These are phyloP conservation scores for Bambusicola thoracicus DNA, from an alignment of 2,113 vertebrate species.

Conservation along the genomic window DNA sequence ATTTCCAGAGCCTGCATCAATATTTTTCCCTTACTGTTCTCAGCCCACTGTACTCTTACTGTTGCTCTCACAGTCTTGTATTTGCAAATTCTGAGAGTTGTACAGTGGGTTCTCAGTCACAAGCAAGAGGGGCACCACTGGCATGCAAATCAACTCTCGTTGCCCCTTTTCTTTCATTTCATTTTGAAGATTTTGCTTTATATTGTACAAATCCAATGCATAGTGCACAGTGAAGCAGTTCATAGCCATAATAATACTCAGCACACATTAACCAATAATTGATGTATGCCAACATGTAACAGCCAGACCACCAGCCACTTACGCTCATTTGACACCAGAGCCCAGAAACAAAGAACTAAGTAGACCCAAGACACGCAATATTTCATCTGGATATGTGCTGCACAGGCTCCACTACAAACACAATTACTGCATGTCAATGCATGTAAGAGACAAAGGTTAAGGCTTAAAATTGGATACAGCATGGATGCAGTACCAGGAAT, in stretches of 20 bases:
- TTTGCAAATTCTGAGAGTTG: background rate
- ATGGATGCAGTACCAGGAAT: background rate
- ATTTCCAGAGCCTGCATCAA: background rate
- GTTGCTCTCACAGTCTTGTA: background rate
- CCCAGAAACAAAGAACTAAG: background rate
- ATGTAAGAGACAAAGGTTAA: background rate
- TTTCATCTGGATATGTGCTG: background rate
- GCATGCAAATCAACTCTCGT: background rate
- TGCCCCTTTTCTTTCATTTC: background rate
- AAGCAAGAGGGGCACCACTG: background rate
- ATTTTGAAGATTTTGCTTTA: background rate
- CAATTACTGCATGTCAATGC: background rate
- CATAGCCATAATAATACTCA: background rate
- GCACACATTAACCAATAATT: background rate
- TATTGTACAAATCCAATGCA: background rate
- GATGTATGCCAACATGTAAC: background rate
- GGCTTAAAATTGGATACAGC: too few relatives aligned
- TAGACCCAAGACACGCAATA: background rate
- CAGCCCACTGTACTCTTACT: background rate
- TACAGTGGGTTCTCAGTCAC: background rate
- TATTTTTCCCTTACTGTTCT: background rate
- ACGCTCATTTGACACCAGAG: rapidly evolving
- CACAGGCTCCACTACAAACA: background rate
- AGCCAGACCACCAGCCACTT: background rate
- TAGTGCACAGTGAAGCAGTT: background rate